These are phyloP conservation scores for Drosophila pseudotalamancana DNA, from an alignment of 2,888 invertebrate genomes.

Conservation along the genomic window DNA sequence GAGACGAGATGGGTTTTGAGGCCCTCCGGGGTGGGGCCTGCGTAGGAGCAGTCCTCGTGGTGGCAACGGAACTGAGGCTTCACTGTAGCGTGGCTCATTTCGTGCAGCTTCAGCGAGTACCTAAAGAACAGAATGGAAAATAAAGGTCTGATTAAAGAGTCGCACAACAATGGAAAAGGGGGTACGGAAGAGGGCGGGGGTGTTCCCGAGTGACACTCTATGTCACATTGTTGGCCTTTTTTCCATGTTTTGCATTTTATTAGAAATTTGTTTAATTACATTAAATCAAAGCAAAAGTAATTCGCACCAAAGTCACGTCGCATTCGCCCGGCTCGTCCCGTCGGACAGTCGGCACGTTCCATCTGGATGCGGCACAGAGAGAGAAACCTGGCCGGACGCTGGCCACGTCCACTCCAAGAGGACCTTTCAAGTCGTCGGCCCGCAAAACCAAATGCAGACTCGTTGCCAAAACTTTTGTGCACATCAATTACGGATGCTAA, in stretches of 20 bases:
- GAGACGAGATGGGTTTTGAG: constrained; percentile 86
- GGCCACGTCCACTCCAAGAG: constrained; percentile 47
- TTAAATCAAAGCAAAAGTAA: constrained; percentile 81
- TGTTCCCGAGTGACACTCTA: constrained; percentile 25
- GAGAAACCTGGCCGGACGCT: constrained; percentile 13
- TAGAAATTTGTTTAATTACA: constrained; percentile 79
- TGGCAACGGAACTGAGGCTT: constrained; percentile 85
- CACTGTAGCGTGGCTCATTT: constrained; percentile 84
- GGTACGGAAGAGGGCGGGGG: background rate
- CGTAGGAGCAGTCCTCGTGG: constrained; percentile 86
- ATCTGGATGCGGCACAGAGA: constrained; percentile 28
- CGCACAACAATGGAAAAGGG: background rate
- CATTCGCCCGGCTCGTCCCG: constrained; percentile 27
- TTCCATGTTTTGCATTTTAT: constrained; percentile 51
- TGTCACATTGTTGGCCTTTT: constrained; percentile 44
- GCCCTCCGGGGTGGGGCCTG: constrained; percentile 86
- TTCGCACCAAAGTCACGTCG: constrained; percentile 81
- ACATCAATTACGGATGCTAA: constrained; percentile 83
- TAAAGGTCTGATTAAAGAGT: background rate
- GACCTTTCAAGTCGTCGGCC: constrained; percentile 35
- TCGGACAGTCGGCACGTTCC: constrained; percentile 61
- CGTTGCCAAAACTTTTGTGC: constrained; percentile 77
- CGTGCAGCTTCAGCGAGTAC: constrained; percentile 87
- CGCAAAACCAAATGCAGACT: constrained; percentile 64
- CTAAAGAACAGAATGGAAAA: constrained; percentile 79